Conservation (phyloP, 2,888 invertebrate genomes). For the Apodemia duryi region DNA sequence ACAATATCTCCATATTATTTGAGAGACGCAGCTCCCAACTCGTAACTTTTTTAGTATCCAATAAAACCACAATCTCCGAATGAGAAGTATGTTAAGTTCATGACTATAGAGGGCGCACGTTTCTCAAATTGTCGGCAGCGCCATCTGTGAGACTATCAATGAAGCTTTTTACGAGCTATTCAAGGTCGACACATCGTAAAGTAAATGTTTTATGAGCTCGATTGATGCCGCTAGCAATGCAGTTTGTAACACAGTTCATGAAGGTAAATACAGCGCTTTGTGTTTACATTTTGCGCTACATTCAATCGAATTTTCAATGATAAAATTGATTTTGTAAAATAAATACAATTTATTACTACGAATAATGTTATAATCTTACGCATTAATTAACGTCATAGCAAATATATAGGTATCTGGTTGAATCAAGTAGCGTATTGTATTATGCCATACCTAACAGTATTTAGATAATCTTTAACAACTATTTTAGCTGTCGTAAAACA, state of each 20-base stretch:
- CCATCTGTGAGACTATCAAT: constrained; percentile 62
- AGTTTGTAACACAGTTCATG: constrained; percentile 24
- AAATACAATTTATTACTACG: too few species aligned
- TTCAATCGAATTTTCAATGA: too few species aligned
- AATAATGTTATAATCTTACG: too few species aligned
- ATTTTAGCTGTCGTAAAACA: too few species aligned
- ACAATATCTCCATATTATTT: constrained; percentile 72
- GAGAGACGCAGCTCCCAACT: constrained; percentile 61
- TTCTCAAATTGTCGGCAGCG: constrained; percentile 42
- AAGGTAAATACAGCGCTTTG: background rate
- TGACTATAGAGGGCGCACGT: constrained; percentile 62
- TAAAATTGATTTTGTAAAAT: too few species aligned
- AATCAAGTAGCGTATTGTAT: too few species aligned
- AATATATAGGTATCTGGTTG: too few species aligned
- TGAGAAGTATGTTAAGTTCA: constrained; percentile 42
- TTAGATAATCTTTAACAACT: too few species aligned
- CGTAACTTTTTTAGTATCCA: constrained; percentile 72
- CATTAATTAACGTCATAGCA: too few species aligned
- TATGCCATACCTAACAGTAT: too few species aligned
- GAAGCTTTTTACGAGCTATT: constrained; percentile 72
- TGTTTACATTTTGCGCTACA: too few species aligned
- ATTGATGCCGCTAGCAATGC: constrained; percentile 72
- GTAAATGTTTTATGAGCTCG: constrained; percentile 64
- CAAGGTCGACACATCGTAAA: constrained; percentile 69
- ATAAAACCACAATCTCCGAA: constrained; percentile 66